These are phyloP conservation scores for Proteles cristata DNA, from an alignment of 2,113 vertebrate species.

Conservation along the genomic window DNA sequence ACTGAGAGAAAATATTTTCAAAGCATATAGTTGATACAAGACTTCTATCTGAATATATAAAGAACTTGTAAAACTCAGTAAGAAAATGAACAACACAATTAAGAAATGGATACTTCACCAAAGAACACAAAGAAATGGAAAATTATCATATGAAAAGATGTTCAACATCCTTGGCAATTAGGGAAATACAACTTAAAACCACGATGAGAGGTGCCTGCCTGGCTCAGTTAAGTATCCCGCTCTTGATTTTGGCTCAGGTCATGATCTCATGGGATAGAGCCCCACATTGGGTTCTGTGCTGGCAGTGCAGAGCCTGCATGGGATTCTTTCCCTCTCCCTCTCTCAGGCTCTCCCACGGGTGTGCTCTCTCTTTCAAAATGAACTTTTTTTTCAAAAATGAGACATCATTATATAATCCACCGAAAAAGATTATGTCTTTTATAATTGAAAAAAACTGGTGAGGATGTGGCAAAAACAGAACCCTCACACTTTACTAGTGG, in stretches of 20 bases:
- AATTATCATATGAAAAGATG: background rate
- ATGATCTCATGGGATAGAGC: no score
- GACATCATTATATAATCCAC: background rate
- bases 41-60: background rate
- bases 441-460: background rate
- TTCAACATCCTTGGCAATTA: background rate
- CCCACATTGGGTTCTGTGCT: no score
- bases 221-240: no score
- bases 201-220: background rate
- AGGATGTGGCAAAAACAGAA: background rate
- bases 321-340: no score
- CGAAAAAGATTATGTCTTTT: background rate
- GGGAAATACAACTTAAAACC: background rate
- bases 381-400: no score
- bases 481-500: background rate
- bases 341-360: no score
- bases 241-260: no score
- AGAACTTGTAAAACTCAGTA: background rate
- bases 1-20: background rate
- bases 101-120: background rate
- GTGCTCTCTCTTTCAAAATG: no score
- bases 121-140: background rate
- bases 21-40: background rate
- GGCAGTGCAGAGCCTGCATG: no score
- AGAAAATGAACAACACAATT: background rate